Evolutionary conservation across 2,888 invertebrate species (phyloP).

Genomic region (Osmoderma eremita): DNA sequence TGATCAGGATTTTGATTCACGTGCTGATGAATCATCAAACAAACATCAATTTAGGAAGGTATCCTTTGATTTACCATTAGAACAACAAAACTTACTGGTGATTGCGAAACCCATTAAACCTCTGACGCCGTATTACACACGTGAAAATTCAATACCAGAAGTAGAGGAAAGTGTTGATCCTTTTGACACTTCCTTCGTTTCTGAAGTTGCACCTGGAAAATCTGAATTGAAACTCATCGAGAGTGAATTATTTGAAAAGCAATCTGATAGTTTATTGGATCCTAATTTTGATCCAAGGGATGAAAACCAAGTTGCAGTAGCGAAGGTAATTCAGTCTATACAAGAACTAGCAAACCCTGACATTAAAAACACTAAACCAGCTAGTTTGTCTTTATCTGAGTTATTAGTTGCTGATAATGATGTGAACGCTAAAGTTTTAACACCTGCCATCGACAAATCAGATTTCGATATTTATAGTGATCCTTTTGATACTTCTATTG

Average conservation of each 20-base stretch:
- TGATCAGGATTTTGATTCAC: slow-evolving; percentile 86
- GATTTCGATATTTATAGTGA: slow-evolving; percentile 68
- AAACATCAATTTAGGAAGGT: slow-evolving; percentile 64
- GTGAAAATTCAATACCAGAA: slow-evolving; percentile 70
- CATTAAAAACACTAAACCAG: slow-evolving; percentile 33
- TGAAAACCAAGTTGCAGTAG: slow-evolving; percentile 56
- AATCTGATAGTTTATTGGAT: slow-evolving; percentile 70
- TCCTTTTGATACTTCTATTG: slow-evolving; percentile 90
- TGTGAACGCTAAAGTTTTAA: slow-evolving; percentile 77
- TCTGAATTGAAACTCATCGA: slow-evolving; percentile 69
- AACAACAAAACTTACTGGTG: slow-evolving; percentile 68
- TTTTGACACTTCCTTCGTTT: slow-evolving; percentile 74
- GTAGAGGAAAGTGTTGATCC: slow-evolving; percentile 68
- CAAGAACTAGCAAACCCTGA: slow-evolving; percentile 59
- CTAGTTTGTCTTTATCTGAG: slow-evolving; percentile 51
- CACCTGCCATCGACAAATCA: slow-evolving; percentile 65
- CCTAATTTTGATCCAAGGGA: slow-evolving; percentile 70
- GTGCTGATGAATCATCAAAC: slow-evolving; percentile 70
- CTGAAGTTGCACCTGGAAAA: slow-evolving; percentile 66
- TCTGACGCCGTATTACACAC: slow-evolving; percentile 82
- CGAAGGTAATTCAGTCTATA: slow-evolving; percentile 60
- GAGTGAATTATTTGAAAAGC: slow-evolving; percentile 63
- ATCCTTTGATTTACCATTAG: slow-evolving; percentile 69
- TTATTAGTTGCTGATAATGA: slow-evolving; percentile 68
- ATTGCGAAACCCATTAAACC: slow-evolving; percentile 73